Base-by-base conservation (phyloP, 2,797 vertebrate species). In the Coluber constrictor region DNA sequence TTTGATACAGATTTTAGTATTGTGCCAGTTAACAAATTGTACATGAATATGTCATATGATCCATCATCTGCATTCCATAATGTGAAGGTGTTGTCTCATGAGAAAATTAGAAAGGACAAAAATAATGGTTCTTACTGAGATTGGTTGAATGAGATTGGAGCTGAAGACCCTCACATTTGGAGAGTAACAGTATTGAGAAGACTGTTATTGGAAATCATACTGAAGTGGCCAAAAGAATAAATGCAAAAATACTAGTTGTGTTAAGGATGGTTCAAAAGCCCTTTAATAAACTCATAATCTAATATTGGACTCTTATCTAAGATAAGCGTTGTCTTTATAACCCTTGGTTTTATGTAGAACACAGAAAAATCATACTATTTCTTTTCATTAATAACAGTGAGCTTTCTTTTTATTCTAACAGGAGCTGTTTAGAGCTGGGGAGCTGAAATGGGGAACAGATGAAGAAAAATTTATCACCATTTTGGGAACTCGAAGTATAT, bases 381-480 rank as follows among this genome's bases (percentile, higher is more conserved):
- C 5, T 20, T 0, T 3, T 2, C 60, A 86, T 83, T 83, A 79
- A 79, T 79, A 83, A 43, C 8, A 18, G 9, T 1, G 86, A 90
- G 20, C 79, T 79, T 90, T 93, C 55, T n/a, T 92, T 83, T 70
- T 88, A 95, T 94, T 37, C 0, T 94, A 32, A 60, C 97, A 99
- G 99, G 98, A 98, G 87, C 95, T 99, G 95, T 99, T 98, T 74
- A 98, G 98, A 93, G 99, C 99, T 27, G 99, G 99, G 37, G 98
- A 99, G 89, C 97, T 98, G 74, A 99, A 98, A 95, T 98, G 98
- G 96, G 99, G 99, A 94, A 99, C 99, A 0, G 98, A 99, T 66
- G 99, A 99, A 97, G 99, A 99, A 37, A 98, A 98, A 95, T 99
- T 99, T 94, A 98, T 99, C 96, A 98, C 98, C 88, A 99, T 99